phyloP scores from a whole-genome alignment of 2,888 invertebrate genomes.

The Periphyllus acericola region DNA sequence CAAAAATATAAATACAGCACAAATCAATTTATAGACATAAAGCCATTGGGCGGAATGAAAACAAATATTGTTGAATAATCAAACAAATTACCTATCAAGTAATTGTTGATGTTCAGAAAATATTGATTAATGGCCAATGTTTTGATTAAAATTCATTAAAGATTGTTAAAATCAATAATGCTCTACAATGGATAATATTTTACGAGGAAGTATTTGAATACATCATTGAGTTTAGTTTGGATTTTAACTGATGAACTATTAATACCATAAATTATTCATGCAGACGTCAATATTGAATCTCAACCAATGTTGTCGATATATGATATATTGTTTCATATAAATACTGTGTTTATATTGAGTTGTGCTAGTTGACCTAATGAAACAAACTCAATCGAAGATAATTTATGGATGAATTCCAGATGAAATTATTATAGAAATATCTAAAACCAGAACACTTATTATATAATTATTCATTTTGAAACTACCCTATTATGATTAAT shows the following conservation, averaged over 20 bases:
- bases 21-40: conserved; percentile 35
- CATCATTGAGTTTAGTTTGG: conserved; percentile 37
- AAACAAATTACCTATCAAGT: conserved; percentile 18
- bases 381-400: conserved; percentile 41
- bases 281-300: conserved; percentile 35
- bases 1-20: conserved; percentile 19
- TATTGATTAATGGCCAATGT: conserved; percentile 15
- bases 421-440: not conserved
- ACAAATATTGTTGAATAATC: conserved; percentile 30
- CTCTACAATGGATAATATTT: conserved; percentile 50
- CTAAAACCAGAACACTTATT: not conserved
- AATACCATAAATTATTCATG: conserved; percentile 26
- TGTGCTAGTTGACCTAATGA: conserved; percentile 20
- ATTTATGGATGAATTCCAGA: conserved; percentile 25
- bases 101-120: conserved; percentile 36
- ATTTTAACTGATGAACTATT: conserved; percentile 28
- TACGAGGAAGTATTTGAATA: conserved; percentile 24
- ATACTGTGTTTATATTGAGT: conserved; percentile 7
- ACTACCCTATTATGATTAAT: not conserved
- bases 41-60: conserved; percentile 55
- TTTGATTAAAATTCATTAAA: conserved; percentile 49
- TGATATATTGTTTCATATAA: not conserved
- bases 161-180: conserved; percentile 38
- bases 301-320: conserved; percentile 8
- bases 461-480: not conserved